Evolutionary conservation across 2,113 vertebrate species (phyloP), one percentile per base, ranked within the genome.

Genomic region (Onychorhynchus coronatus): DNA sequence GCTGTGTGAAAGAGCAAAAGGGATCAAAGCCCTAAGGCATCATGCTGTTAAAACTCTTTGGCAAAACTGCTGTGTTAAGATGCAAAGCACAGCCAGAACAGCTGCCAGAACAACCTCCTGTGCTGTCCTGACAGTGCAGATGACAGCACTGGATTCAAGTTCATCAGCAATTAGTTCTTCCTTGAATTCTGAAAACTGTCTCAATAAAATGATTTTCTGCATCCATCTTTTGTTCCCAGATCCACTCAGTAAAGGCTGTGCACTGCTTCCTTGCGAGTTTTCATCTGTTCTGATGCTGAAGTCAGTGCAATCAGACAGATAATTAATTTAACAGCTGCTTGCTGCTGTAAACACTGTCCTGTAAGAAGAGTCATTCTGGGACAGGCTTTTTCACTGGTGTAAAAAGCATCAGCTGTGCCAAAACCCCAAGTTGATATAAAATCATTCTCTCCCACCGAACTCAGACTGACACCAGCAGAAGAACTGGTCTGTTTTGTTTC

Each of bases 21-120:
- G n/a, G n/a, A n/a, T n/a, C n/a, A n/a, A n/a, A n/a, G n/a, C n/a
- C n/a, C n/a, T n/a, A n/a, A n/a, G n/a, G n/a, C n/a, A n/a, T n/a
- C n/a, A n/a, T n/a, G 35, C 6, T 75, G 31, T 41, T 56, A 14
- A 37, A 65, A 68, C 21, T 78, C 49, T 75, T 30, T 41, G 49
- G 61, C 47, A 31, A 68, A 95, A 88, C 6, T 17, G 50, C 12
- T 25, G 47, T 18, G 66, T 95, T 77, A n/a, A 93, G 71, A 96
- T 88, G 93, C 94, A 73, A 73, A 85, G 70, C 89, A 94, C 67
- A 87, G n/a, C 16, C 75, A 50, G 50, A 91, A 30, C 59, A 93
- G 89, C 75, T 91, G 85, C 41, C 89, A 95, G 82, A 94, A 50
- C 93, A 72, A 63, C 12, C 58, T 92, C 85, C 39, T 85, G 46